These are phyloP conservation scores for Lysiphlebus fabarum DNA, from an alignment of 1,140 invertebrate species.

Conservation along the genomic window DNA sequence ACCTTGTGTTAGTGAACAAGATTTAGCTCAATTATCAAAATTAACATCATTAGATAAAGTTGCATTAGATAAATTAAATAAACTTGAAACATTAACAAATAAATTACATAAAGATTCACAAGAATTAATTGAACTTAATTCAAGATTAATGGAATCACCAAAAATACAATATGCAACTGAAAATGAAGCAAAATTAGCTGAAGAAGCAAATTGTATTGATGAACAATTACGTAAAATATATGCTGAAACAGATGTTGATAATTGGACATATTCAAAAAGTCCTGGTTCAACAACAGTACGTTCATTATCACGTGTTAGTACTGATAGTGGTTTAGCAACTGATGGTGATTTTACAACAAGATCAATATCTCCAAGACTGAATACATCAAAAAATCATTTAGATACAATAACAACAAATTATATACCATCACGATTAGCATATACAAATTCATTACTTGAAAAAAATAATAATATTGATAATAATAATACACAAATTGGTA, in stretches of 20 bases:
- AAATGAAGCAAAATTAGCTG: slow-evolving; percentile 59
- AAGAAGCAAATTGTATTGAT: slow-evolving; percentile 67
- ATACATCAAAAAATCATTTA: slow-evolving; percentile 46
- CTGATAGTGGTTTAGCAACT: slow-evolving; percentile 50
- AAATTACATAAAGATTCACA: slow-evolving; percentile 76
- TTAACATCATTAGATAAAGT: slow-evolving; percentile 74
- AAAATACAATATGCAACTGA: slow-evolving; percentile 57
- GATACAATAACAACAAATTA: slow-evolving; percentile 48
- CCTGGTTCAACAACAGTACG: slow-evolving; percentile 46
- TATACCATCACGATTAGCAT: slow-evolving; percentile 42
- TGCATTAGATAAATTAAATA: slow-evolving; percentile 72
- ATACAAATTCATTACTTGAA: slow-evolving; percentile 42
- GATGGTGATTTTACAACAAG: slow-evolving; percentile 52
- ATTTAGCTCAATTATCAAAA: slow-evolving; percentile 70
- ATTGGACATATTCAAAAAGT: slow-evolving; percentile 70
- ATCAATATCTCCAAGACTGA: slow-evolving; percentile 52
- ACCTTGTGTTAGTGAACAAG: slow-evolving; percentile 73
- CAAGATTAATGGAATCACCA: slow-evolving; percentile 62
- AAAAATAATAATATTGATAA: slow-evolving; percentile 31
- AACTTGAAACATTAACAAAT: slow-evolving; percentile 70
- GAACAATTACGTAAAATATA: slow-evolving; percentile 69
- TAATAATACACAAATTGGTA: slow-evolving; percentile 38
- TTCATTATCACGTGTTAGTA: slow-evolving; percentile 51
- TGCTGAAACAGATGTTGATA: slow-evolving; percentile 63
- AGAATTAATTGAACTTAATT: slow-evolving; percentile 72